Conservation (phyloP, 1,140 invertebrate species). For the Hyles euphorbiae region DNA sequence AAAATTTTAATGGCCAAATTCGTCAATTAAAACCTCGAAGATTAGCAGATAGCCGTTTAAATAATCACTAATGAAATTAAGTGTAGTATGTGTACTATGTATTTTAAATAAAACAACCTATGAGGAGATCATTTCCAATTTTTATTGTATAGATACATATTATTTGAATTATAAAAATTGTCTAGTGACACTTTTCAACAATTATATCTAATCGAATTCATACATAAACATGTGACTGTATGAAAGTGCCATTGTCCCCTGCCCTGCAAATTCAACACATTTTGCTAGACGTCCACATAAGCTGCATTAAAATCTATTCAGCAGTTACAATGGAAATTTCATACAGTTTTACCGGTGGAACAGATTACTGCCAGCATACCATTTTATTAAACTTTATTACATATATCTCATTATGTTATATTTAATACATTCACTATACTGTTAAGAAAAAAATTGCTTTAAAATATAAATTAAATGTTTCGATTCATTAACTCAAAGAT, state of each 20-base stretch:
- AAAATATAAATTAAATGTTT: too few relatives aligned
- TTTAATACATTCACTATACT: too few relatives aligned
- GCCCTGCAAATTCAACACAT: too few relatives aligned
- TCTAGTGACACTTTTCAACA: constrained; percentile 64
- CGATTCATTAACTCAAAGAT: too few relatives aligned
- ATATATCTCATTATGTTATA: constrained; percentile 1
- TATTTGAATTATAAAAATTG: constrained; percentile 65
- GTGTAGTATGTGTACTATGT: background rate
- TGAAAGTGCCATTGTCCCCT: constrained; percentile 12
- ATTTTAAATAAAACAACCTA: constrained; percentile 3
- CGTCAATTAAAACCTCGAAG: too few relatives aligned
- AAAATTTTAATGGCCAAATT: too few relatives aligned
- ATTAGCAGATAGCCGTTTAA: too few relatives aligned
- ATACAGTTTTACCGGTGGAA: constrained; percentile 24
- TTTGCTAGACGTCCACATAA: too few relatives aligned
- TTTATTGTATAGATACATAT: constrained; percentile 64
- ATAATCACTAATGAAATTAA: too few relatives aligned
- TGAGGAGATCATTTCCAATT: constrained; percentile 30
- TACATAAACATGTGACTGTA: constrained; percentile 14
- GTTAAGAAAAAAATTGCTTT: too few relatives aligned
- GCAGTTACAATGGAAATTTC: constrained; percentile 10
- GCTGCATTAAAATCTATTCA: too few relatives aligned
- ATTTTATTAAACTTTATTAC: constrained; percentile 1
- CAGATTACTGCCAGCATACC: constrained; percentile 12
- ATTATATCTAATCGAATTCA: constrained; percentile 58